Base-by-base conservation (phyloP, 2,888 invertebrate genomes). In the Ophion ellenae region DNA sequence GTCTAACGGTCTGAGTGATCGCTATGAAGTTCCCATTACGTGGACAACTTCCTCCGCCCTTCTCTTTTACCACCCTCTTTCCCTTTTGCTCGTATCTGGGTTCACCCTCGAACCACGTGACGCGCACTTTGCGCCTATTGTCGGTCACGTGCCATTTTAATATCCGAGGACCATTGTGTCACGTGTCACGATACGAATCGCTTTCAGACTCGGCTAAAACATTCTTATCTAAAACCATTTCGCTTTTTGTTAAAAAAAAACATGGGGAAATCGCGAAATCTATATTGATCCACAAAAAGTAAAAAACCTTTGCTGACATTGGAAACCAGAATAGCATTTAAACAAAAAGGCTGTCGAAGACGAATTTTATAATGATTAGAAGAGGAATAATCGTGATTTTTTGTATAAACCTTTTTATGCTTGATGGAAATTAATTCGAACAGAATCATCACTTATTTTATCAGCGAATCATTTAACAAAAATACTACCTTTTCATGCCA, bases 131-230 rank as follows among this genome's bases (percentile, higher is more conserved):
- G 86, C 90, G 91, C 86, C 90, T 89, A 91, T 92, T 92, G 90
- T 92, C 81, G 88, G 91, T 91, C 93, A 93, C 93, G 93, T 93
- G 92, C 90, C 91, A 87, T 91, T 92, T 92, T 92, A 91, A 91
- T 92, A 92, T 90, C 87, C 84, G 83, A 81, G 76, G 81, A 87
- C 90, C 89, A 90, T 90, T 90, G 89, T 89, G 81, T 87, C 84
- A 82, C 86, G 89, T 83, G 87, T 87, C 87, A 85, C 86, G 85
- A 89, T 90, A 87, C 67, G 85, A 87, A 88, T 88, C 87, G 89
- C 86, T 85, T 88, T 76, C 80, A 45, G 61, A 67, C 66, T 45
- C 64, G 66, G 69, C 66, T 59, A 59, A 81, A 61, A 24, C 24
- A 77, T 64, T 74, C 77, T 20, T 36, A 47, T 66, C 64, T 61